These are phyloP conservation scores for Scotopteryx bipunctaria DNA, from an alignment of 2,888 invertebrate genomes.

Conservation along the genomic window DNA sequence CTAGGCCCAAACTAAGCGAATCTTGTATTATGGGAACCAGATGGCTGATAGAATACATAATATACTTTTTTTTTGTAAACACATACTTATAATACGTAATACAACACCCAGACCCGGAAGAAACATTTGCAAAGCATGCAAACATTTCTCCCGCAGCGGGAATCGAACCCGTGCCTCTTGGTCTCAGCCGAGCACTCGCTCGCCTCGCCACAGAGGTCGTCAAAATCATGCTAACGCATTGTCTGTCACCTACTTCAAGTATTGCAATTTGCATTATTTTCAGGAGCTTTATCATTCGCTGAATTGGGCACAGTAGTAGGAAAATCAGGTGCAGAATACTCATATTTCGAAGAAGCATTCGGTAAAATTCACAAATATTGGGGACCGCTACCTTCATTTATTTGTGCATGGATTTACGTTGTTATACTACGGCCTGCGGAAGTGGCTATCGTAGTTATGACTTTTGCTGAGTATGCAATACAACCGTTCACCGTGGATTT, in stretches of 20 bases:
- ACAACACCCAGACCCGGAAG: no score
- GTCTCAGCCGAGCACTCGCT: no score
- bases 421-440: constrained; percentile 89
- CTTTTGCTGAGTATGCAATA: constrained; percentile 89
- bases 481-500: constrained; percentile 83
- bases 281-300: constrained; percentile 91
- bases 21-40: no score
- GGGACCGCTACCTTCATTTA: constrained; percentile 89
- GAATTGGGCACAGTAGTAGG: constrained; percentile 91
- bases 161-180: no score
- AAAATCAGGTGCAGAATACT: constrained; percentile 91
- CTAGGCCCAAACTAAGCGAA: no score
- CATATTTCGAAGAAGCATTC: constrained; percentile 90
- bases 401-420: constrained; percentile 91
- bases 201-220: no score
- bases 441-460: constrained; percentile 89
- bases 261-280: constrained; percentile 40
- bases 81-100: no score
- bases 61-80: no score
- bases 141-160: no score
- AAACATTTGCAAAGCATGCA: no score
- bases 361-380: constrained; percentile 86
- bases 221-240: no score
- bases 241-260: neutral
- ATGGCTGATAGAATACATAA: no score